Base-by-base conservation (phyloP, 2,113 vertebrate genomes). In the Gasterosteus nipponicus region DNA sequence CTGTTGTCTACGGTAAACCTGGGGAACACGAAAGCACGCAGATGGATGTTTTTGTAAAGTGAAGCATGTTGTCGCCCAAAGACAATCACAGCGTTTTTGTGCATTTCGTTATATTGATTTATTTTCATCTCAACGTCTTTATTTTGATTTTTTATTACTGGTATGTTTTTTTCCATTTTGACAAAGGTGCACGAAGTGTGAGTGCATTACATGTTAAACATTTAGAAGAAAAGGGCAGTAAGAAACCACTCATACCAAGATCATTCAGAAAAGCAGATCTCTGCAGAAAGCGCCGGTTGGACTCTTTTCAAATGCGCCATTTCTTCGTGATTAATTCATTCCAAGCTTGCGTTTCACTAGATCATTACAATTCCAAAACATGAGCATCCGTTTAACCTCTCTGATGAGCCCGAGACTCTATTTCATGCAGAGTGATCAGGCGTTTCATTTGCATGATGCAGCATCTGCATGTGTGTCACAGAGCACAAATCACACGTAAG, bases 1-100 rank as follows among this genome's bases (percentile, higher is more conserved):
- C 95, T 92, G 90, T 97, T 83, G 87, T 93, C 93, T 92, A 96
- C 95, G 98, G 98, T 99, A 99, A 99, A 96, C 91, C 90, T 89
- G 94, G 92, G 80, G 3, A 73, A 65, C 77, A 42, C 86, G 51
- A 7, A 41, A 78, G 72, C 69, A 69, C 51, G 65, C 85, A 71
- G 75, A 83, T 80, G 75, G 39, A 77, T 86, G 75, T 86, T 77
- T 67, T 54, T 66, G 83, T 85, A 46, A 59, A 73, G 49, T 78
- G 69, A 64, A 81, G 91, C 91, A 92, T 91, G 92, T 67, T 61
- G 35, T 74, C 61, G 29, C 81, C 58, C 78, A 67, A 83, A 35
- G 42, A 82, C 47, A 5, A 9, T 82, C 74, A 57, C n/a, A 69
- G 16, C 49, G 16, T 58, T 73, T 65, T 19, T 42, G 41, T 53